Evolutionary conservation across 2,113 vertebrate species (phyloP), one percentile per base, ranked within the genome.

Genomic region (Indri indri): DNA sequence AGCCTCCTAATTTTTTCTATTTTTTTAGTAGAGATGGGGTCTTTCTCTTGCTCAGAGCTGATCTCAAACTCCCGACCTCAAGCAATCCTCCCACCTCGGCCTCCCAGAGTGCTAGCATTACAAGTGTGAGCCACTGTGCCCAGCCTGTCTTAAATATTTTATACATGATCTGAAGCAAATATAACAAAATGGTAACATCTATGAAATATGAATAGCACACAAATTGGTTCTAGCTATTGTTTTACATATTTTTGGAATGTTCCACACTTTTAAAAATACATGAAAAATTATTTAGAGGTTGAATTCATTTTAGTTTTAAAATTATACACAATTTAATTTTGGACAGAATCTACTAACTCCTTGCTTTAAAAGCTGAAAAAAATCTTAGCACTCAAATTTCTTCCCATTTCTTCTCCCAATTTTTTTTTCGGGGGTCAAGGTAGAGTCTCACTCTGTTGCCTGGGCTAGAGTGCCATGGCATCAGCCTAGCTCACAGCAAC

Each of bases 251-350:
- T 50, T 76, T 37, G 5, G 8, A 94, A 74, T 63, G 70, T 88
- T 91, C 42, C 9, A 57, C 1, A 59, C 68, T 91, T 94, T 89
- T 1, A 4, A 37, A 94, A 96, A 66, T 42, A 81, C 22, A 74
- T 77, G 13, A 95, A 65, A 87, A 95, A 68, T 52, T 82, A 88
- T 66, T 80, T 54, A 79, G 70, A 77, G 20, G 37, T 14, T 88
- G 16, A 91, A 93, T 80, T 84, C 32, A 70, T 37, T 89, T 37
- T 59, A 47, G 34, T 90, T 92, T 76, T 61, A 57, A 88, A 91
- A 52, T 84, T 61, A 88, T 18, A 93, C 14, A 81, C 61, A 84
- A 68, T 80, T 90, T 90, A 74, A 91, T 81, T 96, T 93, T 93
- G 27, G 59, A 83, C 40, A 91, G 71, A 83, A 80, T 85, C 37